Percentiles rank a stretch among this genome's conserved stretches.
These are phyloP conservation scores for Pseudolycoriella hygida DNA, from an alignment of 2,888 invertebrate genomes.

Conservation along the genomic window DNA sequence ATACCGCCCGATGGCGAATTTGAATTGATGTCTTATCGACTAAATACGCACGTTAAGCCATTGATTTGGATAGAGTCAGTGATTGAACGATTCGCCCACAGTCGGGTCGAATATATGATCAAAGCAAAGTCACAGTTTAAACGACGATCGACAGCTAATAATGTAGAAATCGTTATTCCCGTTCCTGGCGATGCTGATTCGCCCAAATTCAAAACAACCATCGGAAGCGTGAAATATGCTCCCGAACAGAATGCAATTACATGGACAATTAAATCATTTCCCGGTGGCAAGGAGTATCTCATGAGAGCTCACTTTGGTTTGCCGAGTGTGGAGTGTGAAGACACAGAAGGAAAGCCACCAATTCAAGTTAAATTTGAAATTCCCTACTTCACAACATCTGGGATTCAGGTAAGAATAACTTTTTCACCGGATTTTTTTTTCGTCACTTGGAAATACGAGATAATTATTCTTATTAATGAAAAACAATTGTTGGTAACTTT, in stretches of 20 bases:
- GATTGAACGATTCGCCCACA: conserved; percentile 92
- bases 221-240: conserved; percentile 92
- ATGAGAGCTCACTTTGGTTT: conserved; percentile 97
- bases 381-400: conserved; percentile 96
- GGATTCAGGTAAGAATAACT: conserved; percentile 65
- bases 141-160: conserved; percentile 91
- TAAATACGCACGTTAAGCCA: conserved; percentile 75
- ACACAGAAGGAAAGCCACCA: conserved; percentile 89
- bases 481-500: no score
- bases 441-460: background rate
- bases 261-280: conserved; percentile 95
- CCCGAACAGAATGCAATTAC: conserved; percentile 94
- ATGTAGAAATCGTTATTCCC: conserved; percentile 93
- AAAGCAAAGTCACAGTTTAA: conserved; percentile 98
- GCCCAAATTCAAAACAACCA: conserved; percentile 94
- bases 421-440: no score
- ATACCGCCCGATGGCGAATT: conserved; percentile 99
- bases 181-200: conserved; percentile 96
- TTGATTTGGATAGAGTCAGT: conserved; percentile 96
- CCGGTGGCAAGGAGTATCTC: conserved; percentile 94
- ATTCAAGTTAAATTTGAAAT: conserved; percentile 99
- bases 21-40: conserved; percentile 93
- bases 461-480: no score
- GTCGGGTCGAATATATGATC: conserved; percentile 96
- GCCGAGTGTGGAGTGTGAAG: conserved; percentile 89